Conservation (phyloP, 2,888 invertebrate genomes). For the Zeuzera pyrina region DNA sequence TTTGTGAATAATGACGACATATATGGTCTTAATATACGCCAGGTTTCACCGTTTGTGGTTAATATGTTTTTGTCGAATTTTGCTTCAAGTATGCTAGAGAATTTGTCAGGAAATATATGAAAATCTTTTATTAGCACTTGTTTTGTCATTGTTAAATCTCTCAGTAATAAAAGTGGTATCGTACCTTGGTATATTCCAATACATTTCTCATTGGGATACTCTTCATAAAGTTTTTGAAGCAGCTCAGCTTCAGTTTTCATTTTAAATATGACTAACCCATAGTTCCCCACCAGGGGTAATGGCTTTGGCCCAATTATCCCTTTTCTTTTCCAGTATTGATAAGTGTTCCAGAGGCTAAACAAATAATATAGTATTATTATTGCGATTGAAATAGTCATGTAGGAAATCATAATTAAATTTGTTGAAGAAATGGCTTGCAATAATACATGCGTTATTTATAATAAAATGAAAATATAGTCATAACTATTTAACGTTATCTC, state of each 20-base stretch:
- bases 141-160: neutral
- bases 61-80: neutral
- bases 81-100: neutral
- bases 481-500: too few species aligned
- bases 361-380: too few species aligned
- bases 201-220: neutral
- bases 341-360: too few species aligned
- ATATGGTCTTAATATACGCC: neutral
- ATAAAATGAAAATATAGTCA: too few species aligned
- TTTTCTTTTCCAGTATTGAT: neutral
- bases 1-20: neutral
- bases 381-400: too few species aligned
- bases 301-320: neutral
- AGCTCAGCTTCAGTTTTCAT: neutral
- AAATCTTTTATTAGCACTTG: neutral
- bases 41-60: neutral
- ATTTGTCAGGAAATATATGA: neutral
- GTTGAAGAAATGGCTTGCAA: too few species aligned
- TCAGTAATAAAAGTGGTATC: neutral
- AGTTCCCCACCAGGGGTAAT: neutral
- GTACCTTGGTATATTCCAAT: neutral
- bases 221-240: neutral
- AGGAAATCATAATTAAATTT: too few species aligned
- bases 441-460: too few species aligned
- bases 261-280: neutral